Base-by-base conservation (phyloP, 2,797 vertebrate species). In the Lutjanus argentimaculatus region DNA sequence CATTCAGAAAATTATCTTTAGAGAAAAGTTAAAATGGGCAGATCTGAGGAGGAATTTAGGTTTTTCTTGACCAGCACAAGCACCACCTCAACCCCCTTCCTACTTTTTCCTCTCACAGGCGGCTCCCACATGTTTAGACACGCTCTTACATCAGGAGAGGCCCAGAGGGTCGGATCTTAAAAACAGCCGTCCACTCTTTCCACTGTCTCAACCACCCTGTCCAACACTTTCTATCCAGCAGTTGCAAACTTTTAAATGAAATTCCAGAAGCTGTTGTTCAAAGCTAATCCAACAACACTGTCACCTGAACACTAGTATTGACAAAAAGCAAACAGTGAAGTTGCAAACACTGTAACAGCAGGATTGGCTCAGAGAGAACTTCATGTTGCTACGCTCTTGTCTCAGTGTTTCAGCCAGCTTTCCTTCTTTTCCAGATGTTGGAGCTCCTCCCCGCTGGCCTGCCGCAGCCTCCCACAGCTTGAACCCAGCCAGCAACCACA, bases 341-440 rank as follows among this genome's bases (percentile, higher is more conserved):
- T 73, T 8, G 45, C 48, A 46, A 71, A 85, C 79, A 73, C 21
- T 63, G 51, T 36, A 75, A 69, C 36, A 0, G 73, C 72, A 46
- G 56, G 57, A 67, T 80, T 88, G 82, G 84, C 77, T 86, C 61
- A 16, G 74, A n/a, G 59, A 84, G 70, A 5, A 46, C 30, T 65
- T 85, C 85, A 42, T 86, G 85, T 88, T 86, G 82, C 88, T 75
- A 51, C 58, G 74, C 65, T 87, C 77, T 91, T 2, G 25, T 71
- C 79, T 84, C 84, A 71, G 74, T 51, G 45, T 76, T 78, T 84
- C 75, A 58, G 89, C 86, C 92, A 88, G 83, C 16, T 85, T 91
- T 91, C 80, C 72, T 80, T 88, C 87, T 94, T 93, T 92, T 93
- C 94, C 93, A 94, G 94, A 95, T 94, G 94, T 93, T 85, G 80